Evolutionary conservation across 2,113 vertebrate species (phyloP), one percentile per base, ranked within the genome.

Genomic region (Aptenodytes patagonicus): DNA sequence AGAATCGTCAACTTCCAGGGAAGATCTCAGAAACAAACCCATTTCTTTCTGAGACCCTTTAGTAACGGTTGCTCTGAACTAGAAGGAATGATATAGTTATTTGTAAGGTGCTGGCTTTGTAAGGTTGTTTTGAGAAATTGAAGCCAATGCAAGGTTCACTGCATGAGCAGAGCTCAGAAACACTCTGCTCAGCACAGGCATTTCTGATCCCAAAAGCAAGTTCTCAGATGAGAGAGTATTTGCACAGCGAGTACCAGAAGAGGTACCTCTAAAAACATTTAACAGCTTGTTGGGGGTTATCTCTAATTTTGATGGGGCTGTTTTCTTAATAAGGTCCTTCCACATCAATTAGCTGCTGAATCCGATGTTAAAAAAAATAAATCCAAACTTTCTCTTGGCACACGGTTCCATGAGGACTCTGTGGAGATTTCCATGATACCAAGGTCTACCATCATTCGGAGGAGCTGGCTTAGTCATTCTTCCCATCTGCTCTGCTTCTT

Each of bases 401-500:
- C 29, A 40, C 0, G 0, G 10, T 80, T 97, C 57, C 55, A 11
- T 75, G 75, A 85, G 28, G 79, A 55, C 68, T 95, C 62, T 90
- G 47, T 70, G 89, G 93, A 97, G 96, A 93, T 94, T 97, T 97
- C 97, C 93, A 77, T 8, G 20, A 70, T 94, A 86, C 49, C 1
- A 0, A 95, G 95, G 93, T 95, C 94, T 95, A 94, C 87, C 57
- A 86, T 75, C 78, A 55, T 90, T 97, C 29, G 0, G 84, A 95
- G 70, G 66, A 96, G 91, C 79, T 92, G 79, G 79, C 91, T 97
- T 97, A 97, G 94, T 97, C 96, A 97, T 93, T 90, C 91, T 96
- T 94, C 79, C 97, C 97, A 97, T 97, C 96, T 97, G 97, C 95
- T 97, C 64, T 61, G 17, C 52, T 96, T 80, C 94, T 97, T 95